Evolutionary conservation across 2,113 vertebrate species (phyloP).

Genomic region (Pagrus major): DNA sequence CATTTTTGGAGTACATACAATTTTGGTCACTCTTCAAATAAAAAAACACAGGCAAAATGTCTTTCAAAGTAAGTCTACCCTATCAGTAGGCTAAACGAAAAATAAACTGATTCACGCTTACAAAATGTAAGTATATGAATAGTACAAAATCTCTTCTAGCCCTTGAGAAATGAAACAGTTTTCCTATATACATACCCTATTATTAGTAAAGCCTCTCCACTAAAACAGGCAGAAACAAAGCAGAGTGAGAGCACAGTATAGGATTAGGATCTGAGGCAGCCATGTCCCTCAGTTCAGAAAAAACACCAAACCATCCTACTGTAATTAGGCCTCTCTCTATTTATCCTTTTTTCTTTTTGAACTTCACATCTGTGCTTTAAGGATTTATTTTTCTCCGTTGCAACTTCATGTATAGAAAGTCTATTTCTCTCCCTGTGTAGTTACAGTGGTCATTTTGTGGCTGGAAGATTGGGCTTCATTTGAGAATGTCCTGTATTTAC

Average conservation of each 20-base stretch:
- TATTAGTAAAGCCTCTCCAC: not conserved
- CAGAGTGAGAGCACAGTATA: not conserved
- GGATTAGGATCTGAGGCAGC: slow-evolving; percentile 20
- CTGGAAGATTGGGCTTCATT: not conserved
- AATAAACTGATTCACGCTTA: too few species aligned
- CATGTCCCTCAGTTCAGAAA: slow-evolving; percentile 26
- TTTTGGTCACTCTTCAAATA: too few species aligned
- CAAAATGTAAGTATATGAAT: not conserved
- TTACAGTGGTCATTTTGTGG: slow-evolving; percentile 41
- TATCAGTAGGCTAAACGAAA: too few species aligned
- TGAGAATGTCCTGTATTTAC: slow-evolving; percentile 3
- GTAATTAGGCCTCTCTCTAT: slow-evolving; percentile 50
- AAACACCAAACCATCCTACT: slow-evolving; percentile 40
- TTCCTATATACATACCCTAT: not conserved
- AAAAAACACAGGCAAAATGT: too few species aligned
- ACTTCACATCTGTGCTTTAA: slow-evolving; percentile 50
- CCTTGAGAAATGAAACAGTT: not conserved
- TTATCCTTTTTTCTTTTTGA: slow-evolving; percentile 34
- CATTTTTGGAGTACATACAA: too few species aligned
- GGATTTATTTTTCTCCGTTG: slow-evolving; percentile 29
- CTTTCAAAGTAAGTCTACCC: too few species aligned
- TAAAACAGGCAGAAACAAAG: not conserved
- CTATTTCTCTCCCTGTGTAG: slow-evolving; percentile 21
- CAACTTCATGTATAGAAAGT: slow-evolving; percentile 24
- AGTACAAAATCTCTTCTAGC: not conserved